Base-by-base conservation (phyloP, 2,113 vertebrate genomes). In the Albula glossodonta region DNA sequence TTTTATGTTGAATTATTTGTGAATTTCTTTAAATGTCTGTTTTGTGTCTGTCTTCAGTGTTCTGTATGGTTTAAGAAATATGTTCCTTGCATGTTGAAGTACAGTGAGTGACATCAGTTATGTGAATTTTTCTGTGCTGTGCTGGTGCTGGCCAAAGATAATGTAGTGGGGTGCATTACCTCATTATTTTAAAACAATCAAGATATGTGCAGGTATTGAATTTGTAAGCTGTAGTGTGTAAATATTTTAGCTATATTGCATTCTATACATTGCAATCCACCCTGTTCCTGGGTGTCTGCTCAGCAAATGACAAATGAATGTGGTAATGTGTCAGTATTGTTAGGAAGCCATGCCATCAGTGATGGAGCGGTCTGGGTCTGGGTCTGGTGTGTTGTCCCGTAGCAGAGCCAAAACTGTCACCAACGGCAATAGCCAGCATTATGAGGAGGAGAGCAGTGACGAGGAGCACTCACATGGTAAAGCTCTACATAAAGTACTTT, bases 391-490 rank as follows among this genome's bases (percentile, higher is more conserved):
- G 92, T 94, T 97, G 90, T 97, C 97, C 93, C 94, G 97, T 88
- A 97, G 97, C 94, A 93, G 97, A 90, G 95, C 97, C 87, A 97
- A 97, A 94, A 96, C 94, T 0, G 95, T 96, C 84, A 95, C 96
- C 90, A 97, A 97, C 19, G 96, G 97, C 83, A 96, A 88, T 84
- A 91, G 88, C 84, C 94, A 94, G 52, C 93, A 94, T n/a, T 92
- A 91, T 52, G 95, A 95, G 53, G 95, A 96, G 84, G 95, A 96
- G 84, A 95, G 95, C 93, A 95, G 95, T 88, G 95, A 96, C 60
- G 95, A 96, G 85, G 95, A 96, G 25, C 93, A 94, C 82, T 88
- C 94, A 19, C 94, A 95, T 84, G 95, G 95, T 96, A 89, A 92
- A 51, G 90, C 13, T 84, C 66, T 57, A 60, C 56, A 57, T 5